A percentile compares a stretch with the other conserved stretches of the same genome.
phyloP scores from a whole-genome alignment of 2,888 invertebrate species.

The Abrostola triplasia region DNA sequence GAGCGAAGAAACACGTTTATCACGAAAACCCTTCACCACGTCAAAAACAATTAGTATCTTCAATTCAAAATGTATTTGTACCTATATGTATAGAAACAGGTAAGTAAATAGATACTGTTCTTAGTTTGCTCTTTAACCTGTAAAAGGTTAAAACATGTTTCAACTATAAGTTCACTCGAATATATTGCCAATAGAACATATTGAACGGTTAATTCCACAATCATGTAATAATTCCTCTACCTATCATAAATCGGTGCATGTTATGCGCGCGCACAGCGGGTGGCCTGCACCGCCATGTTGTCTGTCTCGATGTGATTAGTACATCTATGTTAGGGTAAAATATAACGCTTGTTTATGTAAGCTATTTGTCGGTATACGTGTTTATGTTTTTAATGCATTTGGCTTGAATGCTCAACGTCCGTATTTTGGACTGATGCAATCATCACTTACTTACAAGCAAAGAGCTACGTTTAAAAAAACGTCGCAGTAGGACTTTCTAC shows the following conservation, averaged over 20 bases:
- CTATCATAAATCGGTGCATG: conserved; percentile 32
- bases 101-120: neutral
- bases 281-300: conserved; percentile 42
- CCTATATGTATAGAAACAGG: neutral
- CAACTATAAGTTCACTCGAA: neutral
- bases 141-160: conserved; percentile 29
- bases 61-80: too few species aligned
- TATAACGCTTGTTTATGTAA: conserved; percentile 38
- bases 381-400: conserved; percentile 30
- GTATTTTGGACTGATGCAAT: neutral
- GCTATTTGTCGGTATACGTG: conserved; percentile 38
- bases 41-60: too few species aligned
- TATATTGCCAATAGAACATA: neutral
- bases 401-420: conserved; percentile 15
- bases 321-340: conserved; percentile 48
- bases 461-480: too few species aligned
- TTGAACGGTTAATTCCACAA: conserved; percentile 38
- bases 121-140: conserved; percentile 4
- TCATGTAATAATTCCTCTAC: conserved; percentile 40
- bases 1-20: too few species aligned
- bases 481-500: too few species aligned
- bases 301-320: conserved; percentile 47
- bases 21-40: too few species aligned
- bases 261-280: conserved; percentile 51
- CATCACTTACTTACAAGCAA: neutral